Conservation (phyloP, 2,113 vertebrate species). For the Clarias gariepinus region DNA sequence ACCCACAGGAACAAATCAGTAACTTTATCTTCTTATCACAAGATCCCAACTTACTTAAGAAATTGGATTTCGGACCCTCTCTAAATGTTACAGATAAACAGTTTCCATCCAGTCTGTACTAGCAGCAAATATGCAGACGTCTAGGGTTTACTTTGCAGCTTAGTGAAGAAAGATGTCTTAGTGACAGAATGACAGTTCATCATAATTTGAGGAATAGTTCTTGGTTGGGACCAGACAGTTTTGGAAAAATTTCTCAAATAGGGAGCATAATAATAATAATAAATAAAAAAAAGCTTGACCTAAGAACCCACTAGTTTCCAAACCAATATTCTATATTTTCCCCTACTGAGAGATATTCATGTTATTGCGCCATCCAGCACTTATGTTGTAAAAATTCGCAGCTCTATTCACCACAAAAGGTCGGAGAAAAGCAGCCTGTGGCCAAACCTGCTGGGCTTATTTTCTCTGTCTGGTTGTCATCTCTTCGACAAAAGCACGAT, state of each 20-base stretch:
- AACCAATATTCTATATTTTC: constrained; percentile 6
- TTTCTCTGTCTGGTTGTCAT: constrained; percentile 58
- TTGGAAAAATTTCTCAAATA: neutral
- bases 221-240: neutral
- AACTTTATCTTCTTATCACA: neutral
- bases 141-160: neutral
- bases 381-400: constrained; percentile 46
- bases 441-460: constrained; percentile 39
- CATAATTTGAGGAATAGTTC: neutral
- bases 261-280: neutral
- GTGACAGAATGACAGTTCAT: neutral
- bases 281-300: neutral
- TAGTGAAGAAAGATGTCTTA: neutral
- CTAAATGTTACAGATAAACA: neutral
- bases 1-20: neutral
- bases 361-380: neutral
- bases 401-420: constrained; percentile 30
- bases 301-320: neutral
- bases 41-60: neutral
- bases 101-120: neutral
- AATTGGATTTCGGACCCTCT: neutral
- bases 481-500: constrained; percentile 59
- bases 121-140: neutral
- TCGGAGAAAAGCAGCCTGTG: neutral
- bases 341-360: constrained; percentile 20